Evolutionary conservation across 2,113 vertebrate genomes (phyloP).

Genomic region (Phalacrocorax pelagicus): DNA sequence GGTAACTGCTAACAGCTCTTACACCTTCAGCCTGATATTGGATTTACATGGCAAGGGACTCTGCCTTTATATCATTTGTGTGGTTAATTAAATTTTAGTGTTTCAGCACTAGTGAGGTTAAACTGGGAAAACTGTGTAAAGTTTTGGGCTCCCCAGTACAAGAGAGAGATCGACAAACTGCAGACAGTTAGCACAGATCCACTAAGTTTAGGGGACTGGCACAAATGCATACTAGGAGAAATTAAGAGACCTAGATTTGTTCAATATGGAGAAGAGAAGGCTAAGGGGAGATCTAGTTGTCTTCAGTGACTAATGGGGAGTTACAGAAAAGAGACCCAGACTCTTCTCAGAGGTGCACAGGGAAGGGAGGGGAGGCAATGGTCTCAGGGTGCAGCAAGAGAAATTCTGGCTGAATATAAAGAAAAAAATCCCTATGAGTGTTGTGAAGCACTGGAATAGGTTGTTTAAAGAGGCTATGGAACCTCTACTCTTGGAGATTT

Average conservation of each 20-base stretch:
- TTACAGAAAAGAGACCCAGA: neutral
- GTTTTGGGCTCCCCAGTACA: neutral
- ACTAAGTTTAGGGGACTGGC: neutral
- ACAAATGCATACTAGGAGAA: neutral
- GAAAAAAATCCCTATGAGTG: neutral
- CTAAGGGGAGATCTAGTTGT: neutral
- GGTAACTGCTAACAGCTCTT: neutral
- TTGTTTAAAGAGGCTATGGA: neutral
- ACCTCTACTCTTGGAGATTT: neutral
- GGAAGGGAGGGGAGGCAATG: neutral
- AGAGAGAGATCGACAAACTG: neutral
- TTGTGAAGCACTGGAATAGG: neutral
- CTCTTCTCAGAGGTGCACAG: neutral
- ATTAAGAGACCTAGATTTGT: neutral
- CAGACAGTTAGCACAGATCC: neutral
- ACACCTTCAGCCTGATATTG: neutral
- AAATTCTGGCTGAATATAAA: neutral
- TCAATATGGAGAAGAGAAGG: neutral
- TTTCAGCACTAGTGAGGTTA: neutral
- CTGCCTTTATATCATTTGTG: neutral
- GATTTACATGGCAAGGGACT: neutral
- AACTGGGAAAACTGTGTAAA: neutral
- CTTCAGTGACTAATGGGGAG: neutral
- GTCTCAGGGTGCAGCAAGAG: neutral
- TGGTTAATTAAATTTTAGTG: neutral